Evolutionary conservation across 2,797 vertebrate genomes (phyloP).

Genomic region (Silurus aristotelis): DNA sequence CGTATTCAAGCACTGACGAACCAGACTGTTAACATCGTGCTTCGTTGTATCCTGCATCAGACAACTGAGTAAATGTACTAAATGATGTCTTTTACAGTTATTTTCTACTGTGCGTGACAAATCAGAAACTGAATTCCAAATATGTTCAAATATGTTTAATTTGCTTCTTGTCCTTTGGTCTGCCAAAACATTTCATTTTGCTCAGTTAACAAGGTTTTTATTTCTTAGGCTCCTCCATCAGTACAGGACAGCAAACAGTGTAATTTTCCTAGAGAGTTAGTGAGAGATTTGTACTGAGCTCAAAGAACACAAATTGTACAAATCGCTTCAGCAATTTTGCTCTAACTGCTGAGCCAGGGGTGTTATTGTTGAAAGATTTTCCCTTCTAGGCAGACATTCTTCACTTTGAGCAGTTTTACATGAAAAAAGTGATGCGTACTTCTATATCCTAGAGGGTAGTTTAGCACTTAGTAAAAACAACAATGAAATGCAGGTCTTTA

Average conservation of each 20-base stretch:
- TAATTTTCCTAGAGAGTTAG: not conserved
- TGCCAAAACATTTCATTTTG: not conserved
- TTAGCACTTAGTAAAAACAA: not conserved
- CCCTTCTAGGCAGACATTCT: not conserved
- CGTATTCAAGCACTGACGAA: too few species aligned
- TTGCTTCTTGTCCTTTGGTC: not conserved
- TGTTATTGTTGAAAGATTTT: not conserved
- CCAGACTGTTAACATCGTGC: too few species aligned
- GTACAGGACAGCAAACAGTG: not conserved
- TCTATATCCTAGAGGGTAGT: not conserved
- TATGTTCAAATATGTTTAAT: not conserved
- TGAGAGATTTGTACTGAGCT: not conserved
- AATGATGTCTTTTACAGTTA: too few species aligned
- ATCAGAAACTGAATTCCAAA: not conserved
- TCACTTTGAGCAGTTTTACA: not conserved
- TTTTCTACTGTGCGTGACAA: too few species aligned
- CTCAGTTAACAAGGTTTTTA: not conserved
- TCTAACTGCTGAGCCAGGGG: not conserved
- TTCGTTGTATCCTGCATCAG: too few species aligned
- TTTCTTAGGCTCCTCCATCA: not conserved
- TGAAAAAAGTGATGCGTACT: not conserved
- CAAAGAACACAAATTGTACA: not conserved
- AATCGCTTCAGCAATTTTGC: not conserved
- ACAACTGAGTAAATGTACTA: too few species aligned
- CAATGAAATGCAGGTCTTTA: not conserved